Evolutionary conservation across 2,888 invertebrate genomes (phyloP).

Genomic region (Phanerotoma sp.): DNA sequence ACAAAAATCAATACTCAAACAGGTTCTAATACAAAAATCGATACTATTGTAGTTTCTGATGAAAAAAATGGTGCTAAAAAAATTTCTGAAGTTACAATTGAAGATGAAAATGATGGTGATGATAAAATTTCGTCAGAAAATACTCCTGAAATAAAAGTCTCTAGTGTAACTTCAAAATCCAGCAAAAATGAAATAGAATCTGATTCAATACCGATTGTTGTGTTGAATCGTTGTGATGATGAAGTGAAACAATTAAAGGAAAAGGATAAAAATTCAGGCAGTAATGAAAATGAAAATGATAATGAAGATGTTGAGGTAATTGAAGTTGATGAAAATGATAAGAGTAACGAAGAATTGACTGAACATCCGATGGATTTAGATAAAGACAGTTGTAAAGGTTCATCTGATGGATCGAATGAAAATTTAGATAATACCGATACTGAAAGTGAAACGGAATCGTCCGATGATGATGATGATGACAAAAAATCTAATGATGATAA

Average conservation of each 20-base stretch:
- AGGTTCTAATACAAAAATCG: no score
- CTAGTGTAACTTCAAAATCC: neutral
- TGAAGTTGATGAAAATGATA: no score
- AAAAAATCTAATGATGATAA: constrained; percentile 27
- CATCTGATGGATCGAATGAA: constrained; percentile 22
- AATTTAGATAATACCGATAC: constrained; percentile 29
- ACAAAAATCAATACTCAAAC: no score
- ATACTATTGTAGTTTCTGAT: no score
- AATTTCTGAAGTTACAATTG: no score
- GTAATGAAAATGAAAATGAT: neutral
- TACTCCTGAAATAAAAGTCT: neutral
- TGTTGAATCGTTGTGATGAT: constrained; percentile 39
- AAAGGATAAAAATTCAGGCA: constrained; percentile 6
- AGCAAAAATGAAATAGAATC: no score
- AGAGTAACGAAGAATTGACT: no score
- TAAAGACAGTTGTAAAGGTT: neutral
- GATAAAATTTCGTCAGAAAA: constrained; percentile 22
- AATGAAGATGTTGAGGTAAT: neutral
- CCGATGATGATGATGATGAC: constrained; percentile 32
- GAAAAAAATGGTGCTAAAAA: no score
- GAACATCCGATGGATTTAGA: no score
- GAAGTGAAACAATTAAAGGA: no score
- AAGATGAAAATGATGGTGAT: no score
- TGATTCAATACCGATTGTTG: constrained; percentile 33
- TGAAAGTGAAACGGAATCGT: constrained; percentile 33